A percentile compares a stretch with the other conserved stretches of the same genome.
Evolutionary conservation across 2,888 invertebrate species (phyloP).

Genomic region (Mythimna loreyi): DNA sequence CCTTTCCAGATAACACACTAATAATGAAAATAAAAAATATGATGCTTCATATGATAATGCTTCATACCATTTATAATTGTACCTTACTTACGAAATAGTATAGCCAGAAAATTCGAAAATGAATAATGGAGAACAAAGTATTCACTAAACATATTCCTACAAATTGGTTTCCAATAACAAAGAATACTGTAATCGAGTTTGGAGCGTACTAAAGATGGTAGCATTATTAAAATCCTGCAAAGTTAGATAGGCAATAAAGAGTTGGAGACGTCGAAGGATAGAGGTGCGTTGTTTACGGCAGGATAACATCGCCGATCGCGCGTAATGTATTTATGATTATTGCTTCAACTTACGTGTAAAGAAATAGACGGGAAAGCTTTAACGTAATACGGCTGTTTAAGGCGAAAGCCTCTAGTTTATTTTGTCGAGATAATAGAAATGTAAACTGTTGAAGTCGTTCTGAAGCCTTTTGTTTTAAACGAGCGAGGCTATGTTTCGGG

Average conservation of each 20-base stretch:
- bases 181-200: slow-evolving; percentile 63
- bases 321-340: slow-evolving; percentile 91
- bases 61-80: not conserved
- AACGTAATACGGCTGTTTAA: slow-evolving; percentile 59
- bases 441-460: slow-evolving; percentile 38
- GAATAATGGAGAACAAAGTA: slow-evolving; percentile 27
- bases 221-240: slow-evolving; percentile 85
- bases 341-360: slow-evolving; percentile 76
- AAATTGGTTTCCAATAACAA: slow-evolving; percentile 68
- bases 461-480: slow-evolving; percentile 37
- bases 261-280: slow-evolving; percentile 72
- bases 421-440: slow-evolving; percentile 49
- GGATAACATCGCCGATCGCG: slow-evolving; percentile 87
- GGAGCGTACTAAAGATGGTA: slow-evolving; percentile 65
- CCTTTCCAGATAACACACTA: too few relatives aligned
- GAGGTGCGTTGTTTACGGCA: slow-evolving; percentile 86
- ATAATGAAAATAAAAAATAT: not conserved
- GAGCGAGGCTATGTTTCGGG: slow-evolving; percentile 28
- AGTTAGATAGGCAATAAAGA: slow-evolving; percentile 89
- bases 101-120: slow-evolving; percentile 18
- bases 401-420: slow-evolving; percentile 64
- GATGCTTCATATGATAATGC: not conserved
- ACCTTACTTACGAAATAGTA: not conserved
- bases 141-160: slow-evolving; percentile 53
- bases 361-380: slow-evolving; percentile 68